Evolutionary conservation across 2,888 invertebrate genomes (phyloP), one percentile per base, ranked within the genome.

Genomic region (Andrena haemorrhoa): DNA sequence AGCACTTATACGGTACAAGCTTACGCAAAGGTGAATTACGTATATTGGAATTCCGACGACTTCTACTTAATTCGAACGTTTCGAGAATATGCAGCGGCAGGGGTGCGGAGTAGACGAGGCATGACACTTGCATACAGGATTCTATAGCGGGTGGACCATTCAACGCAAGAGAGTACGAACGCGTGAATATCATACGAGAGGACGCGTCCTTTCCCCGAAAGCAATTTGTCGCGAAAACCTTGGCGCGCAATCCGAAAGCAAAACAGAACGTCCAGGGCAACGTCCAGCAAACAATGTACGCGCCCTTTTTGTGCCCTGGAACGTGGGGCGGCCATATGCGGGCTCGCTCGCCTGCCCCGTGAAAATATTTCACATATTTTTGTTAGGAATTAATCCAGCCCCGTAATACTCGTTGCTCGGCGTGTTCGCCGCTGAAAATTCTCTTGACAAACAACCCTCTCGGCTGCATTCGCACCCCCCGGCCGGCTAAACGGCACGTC

Each of bases 331-430:
- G 31, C 12, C 33, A 23, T 49, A 72, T 68, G 71, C 72, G 73
- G 51, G 73, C 56, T 31, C 70, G 80, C 72, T 68, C 72, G 66
- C 79, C 83, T 41, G 65, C 49, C 35, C 41, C 63, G 74, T 64
- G 80, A 81, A 89, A 87, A 90, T 90, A 90, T 90, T 89, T 89
- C 90, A 86, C 83, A 87, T 89, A 90, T 90, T 90, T 89, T 89
- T 90, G 85, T 87, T 84, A 86, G 76, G 84, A 89, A 90, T 89
- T 90, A 90, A 89, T 88, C 85, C 87, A 81, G 76, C 72, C 23
- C 84, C 81, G 84, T 84, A 85, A 83, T 83, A 86, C 88, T 79
- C 76, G 85, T 77, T 79, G 83, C 78, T 78, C 76, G 72, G 65
- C 71, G 79, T 82, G 85, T 77, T 76, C 82, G 47, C 82, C 82